Evolutionary conservation across 2,797 vertebrate genomes (phyloP).

Genomic region (Morus bassanus): DNA sequence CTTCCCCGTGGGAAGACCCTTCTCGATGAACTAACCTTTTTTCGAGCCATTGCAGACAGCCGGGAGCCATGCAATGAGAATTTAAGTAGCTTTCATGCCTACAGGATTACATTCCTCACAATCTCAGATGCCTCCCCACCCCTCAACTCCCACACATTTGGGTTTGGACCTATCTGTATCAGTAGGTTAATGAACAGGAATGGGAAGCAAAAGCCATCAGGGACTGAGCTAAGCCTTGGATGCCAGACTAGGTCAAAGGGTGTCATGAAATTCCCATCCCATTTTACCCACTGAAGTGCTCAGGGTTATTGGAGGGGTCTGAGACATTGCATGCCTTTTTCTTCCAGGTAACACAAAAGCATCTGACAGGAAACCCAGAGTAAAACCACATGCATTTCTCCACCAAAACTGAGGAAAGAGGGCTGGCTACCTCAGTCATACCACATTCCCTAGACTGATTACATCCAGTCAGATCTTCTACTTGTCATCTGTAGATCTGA

Average conservation of each 20-base stretch:
- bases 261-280: not conserved
- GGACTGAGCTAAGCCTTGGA: not conserved
- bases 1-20: rapidly evolving
- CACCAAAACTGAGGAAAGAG: not conserved
- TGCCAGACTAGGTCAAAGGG: not conserved
- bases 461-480: not conserved
- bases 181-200: not conserved
- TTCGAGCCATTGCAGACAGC: not conserved
- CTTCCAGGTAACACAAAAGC: not conserved
- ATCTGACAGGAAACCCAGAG: not conserved
- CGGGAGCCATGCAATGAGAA: not conserved
- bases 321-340: not conserved
- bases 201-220: not conserved
- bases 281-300: not conserved
- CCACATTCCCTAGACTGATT: not conserved
- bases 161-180: not conserved
- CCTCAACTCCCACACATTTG: not conserved
- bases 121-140: not conserved
- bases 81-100: not conserved
- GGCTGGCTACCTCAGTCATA: not conserved
- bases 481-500: not conserved
- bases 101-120: not conserved
- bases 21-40: not conserved
- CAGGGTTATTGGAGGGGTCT: not conserved
- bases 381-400: not conserved